phyloP scores from a whole-genome alignment of 2,797 vertebrate genomes.

The Pagetopsis macropterus region DNA sequence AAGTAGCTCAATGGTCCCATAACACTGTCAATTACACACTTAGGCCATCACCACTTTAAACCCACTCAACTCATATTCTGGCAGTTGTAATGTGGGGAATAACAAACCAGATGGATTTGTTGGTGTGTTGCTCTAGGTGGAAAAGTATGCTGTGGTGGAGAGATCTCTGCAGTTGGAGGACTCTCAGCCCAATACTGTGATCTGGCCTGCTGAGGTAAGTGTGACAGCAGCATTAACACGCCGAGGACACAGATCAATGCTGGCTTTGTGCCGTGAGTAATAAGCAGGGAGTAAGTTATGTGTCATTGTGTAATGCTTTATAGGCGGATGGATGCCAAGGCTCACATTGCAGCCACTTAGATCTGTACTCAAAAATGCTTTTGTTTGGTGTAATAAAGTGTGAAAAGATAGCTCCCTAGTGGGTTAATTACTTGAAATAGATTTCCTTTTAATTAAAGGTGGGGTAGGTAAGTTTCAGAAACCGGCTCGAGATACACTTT shows the following conservation, averaged over 20 bases:
- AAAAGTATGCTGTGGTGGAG: constrained; percentile 97
- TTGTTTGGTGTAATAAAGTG: background rate
- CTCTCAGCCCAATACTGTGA: constrained; percentile 88
- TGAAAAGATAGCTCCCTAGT: background rate
- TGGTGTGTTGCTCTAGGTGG: constrained; percentile 86
- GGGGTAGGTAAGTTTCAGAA: too few species aligned
- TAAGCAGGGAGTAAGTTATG: background rate
- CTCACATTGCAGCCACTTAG: background rate
- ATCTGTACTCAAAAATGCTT: background rate
- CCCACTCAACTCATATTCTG: constrained; percentile 5
- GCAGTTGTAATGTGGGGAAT: background rate
- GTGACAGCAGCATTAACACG: constrained; percentile 39
- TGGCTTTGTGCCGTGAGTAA: constrained; percentile 24
- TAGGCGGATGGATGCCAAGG: background rate
- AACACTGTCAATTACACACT: constrained; percentile 29
- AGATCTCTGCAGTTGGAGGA: constrained; percentile 93
- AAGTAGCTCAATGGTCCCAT: constrained; percentile 74
- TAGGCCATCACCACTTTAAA: constrained; percentile 27
- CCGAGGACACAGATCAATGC: constrained; percentile 27
- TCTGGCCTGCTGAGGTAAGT: constrained; percentile 94
- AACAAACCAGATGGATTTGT: constrained; percentile 36
- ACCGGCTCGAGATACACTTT: too few species aligned
- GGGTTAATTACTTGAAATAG: background rate
- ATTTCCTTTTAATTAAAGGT: constrained; percentile 1
- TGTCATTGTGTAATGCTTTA: constrained; percentile 8